Base-by-base conservation (phyloP, 2,888 invertebrate genomes). In the Hydropsyche betteni region DNA sequence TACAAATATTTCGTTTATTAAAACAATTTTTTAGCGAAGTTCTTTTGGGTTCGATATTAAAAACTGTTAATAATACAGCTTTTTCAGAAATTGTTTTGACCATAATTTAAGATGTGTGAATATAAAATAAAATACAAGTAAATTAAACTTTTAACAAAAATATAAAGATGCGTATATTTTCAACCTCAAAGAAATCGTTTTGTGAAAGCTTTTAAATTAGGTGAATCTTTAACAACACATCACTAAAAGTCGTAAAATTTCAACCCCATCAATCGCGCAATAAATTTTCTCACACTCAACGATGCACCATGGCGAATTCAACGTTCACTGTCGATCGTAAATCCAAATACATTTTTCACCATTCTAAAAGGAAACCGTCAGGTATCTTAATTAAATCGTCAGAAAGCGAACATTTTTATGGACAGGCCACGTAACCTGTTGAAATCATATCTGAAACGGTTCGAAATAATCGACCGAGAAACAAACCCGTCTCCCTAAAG, bases 341-440 rank as follows among this genome's bases (percentile, higher is more conserved):
- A 69, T 69, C 16, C 51, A 51, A 50, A 50, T 33, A 44, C 69
- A 44, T 50, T 50, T 50, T 50, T 69, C 50, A 24, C 44, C 69
- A 50, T 50, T 55, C 14, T 58, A 72, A 72, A 72, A 58, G 55
- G 52, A 58, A 55, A 50, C 72, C 72, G 72, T 58, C 72, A 61
- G 72, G 72, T 61, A 72, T 72, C 72, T 72, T 72, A 72, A 72
- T 72, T 72, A 72, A 72, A 72, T 72, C 72, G 72, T 72, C 72
- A 36, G 72, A 1, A 38, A 58, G 58, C 44, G 72, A 72, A 44
- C 72, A 38, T 38, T 58, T 72, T 72, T 72, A 72, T 24, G 64
- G 72, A n/a, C 72, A 14, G n/a, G 58, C 10, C 55, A 10, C 24
- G 55, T 44, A 72, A 72, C 55, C 72, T 72, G 72, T 72, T 72